Percentiles rank a stretch among this genome's conserved stretches.
These are phyloP conservation scores for Argyresthia albistria DNA, from an alignment of 2,888 invertebrate species.

Conservation along the genomic window DNA sequence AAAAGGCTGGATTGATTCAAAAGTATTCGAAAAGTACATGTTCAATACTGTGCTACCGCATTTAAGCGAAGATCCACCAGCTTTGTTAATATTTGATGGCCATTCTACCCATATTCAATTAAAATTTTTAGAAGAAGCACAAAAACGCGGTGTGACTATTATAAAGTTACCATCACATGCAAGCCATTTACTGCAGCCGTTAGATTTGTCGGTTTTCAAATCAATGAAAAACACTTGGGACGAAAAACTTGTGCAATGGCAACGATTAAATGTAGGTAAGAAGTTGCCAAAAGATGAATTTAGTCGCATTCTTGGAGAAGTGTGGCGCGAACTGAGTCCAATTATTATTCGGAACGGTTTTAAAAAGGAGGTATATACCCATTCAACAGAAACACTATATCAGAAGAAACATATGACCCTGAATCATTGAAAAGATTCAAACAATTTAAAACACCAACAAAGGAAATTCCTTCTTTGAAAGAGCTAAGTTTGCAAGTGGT, in stretches of 20 bases:
- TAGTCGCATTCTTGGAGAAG: conserved; percentile 14
- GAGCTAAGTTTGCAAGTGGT: too few relatives aligned
- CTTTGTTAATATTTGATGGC: conserved; percentile 21
- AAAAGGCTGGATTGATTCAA: conserved; percentile 23
- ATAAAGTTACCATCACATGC: conserved; percentile 19
- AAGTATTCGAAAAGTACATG: conserved; percentile 6
- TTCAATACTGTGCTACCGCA: conserved; percentile 10
- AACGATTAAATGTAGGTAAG: conserved; percentile 15
- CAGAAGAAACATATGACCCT: conserved; percentile 8
- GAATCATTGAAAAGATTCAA: conserved; percentile 11
- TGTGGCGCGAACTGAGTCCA: conserved; percentile 15
- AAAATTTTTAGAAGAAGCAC: conserved; percentile 16
- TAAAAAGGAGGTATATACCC: conserved; percentile 13
- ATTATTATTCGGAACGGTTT: conserved; percentile 13
- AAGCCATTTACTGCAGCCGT: conserved; percentile 14
- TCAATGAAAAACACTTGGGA: conserved; percentile 21
- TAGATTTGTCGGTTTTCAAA: conserved; percentile 19
- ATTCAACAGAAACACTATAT: background rate
- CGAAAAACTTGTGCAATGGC: conserved; percentile 17
- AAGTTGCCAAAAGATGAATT: conserved; percentile 17
- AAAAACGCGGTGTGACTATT: conserved; percentile 12
- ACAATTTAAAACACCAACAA: background rate
- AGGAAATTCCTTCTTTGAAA: too few relatives aligned
- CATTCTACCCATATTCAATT: conserved; percentile 19
- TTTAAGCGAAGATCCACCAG: conserved; percentile 15